Evolutionary conservation across 1,140 invertebrate genomes (phyloP).

Genomic region (Saxidomus purpurata): DNA sequence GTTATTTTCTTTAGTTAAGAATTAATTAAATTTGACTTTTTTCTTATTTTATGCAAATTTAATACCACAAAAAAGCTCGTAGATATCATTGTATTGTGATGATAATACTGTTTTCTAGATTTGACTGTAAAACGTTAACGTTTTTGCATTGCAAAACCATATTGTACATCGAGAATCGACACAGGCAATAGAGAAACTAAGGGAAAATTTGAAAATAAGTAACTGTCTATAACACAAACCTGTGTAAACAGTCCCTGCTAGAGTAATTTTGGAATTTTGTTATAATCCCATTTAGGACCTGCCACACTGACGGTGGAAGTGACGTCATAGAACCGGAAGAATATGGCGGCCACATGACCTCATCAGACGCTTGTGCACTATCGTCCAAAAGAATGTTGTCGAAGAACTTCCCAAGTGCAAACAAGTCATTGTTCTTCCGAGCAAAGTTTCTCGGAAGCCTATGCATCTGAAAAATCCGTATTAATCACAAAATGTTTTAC

Average conservation of each 20-base stretch:
- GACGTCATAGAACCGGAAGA: not conserved
- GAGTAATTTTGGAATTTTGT: not conserved
- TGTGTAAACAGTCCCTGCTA: not conserved
- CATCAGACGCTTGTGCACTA: not conserved
- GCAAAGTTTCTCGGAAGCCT: conserved; percentile 21
- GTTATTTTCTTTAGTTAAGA: too few relatives aligned
- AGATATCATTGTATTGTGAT: too few relatives aligned
- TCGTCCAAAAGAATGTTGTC: conserved; percentile 7
- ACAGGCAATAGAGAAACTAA: too few relatives aligned
- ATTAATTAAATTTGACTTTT: too few relatives aligned
- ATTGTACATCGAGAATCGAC: too few relatives aligned
- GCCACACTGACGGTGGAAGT: not conserved
- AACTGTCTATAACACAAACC: not conserved
- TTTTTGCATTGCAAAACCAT: too few relatives aligned
- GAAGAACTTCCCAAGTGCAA: not conserved
- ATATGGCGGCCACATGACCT: not conserved
- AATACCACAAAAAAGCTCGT: too few relatives aligned
- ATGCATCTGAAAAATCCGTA: not conserved
- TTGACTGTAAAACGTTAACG: too few relatives aligned
- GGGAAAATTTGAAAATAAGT: too few relatives aligned
- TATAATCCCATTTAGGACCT: not conserved
- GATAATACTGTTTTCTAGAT: too few relatives aligned
- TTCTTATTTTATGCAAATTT: too few relatives aligned
- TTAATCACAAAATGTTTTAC: too few relatives aligned
- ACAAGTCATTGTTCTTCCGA: not conserved